Conservation (phyloP, 2,797 vertebrate species). For the Alosa sapidissima region DNA sequence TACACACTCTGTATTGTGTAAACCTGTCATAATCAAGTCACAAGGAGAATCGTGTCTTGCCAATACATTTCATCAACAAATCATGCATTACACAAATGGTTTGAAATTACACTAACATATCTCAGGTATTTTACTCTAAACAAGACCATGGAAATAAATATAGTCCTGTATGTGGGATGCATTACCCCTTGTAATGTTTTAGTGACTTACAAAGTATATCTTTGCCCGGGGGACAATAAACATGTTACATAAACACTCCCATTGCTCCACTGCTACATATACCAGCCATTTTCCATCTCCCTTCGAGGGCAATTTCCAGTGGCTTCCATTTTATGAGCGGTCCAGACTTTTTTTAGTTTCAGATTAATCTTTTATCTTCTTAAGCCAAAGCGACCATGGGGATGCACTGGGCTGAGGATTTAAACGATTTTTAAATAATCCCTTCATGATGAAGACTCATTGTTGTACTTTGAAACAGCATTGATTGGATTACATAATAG, state of each 20-base stretch:
- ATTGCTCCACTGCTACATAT: not conserved
- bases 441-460: not conserved
- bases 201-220: not conserved
- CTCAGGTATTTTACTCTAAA: not conserved
- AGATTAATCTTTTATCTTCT: constrained; percentile 19
- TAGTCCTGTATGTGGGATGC: not conserved
- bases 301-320: not conserved
- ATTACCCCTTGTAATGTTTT: not conserved
- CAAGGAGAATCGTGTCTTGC: not conserved
- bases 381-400: not conserved
- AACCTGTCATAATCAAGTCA: not conserved
- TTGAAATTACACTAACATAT: not conserved
- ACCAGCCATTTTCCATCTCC: not conserved
- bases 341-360: not conserved
- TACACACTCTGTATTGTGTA: not conserved
- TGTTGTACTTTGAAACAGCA: not conserved
- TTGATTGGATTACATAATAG: constrained; percentile 9
- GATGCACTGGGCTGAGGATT: not conserved
- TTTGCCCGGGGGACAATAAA: not conserved
- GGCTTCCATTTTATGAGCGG: not conserved
- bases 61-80: not conserved
- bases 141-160: not conserved
- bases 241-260: not conserved
- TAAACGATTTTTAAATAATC: not conserved
- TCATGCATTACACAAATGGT: not conserved